Conservation (phyloP, 2,888 invertebrate genomes). For the Falcaria lacertinaria region DNA sequence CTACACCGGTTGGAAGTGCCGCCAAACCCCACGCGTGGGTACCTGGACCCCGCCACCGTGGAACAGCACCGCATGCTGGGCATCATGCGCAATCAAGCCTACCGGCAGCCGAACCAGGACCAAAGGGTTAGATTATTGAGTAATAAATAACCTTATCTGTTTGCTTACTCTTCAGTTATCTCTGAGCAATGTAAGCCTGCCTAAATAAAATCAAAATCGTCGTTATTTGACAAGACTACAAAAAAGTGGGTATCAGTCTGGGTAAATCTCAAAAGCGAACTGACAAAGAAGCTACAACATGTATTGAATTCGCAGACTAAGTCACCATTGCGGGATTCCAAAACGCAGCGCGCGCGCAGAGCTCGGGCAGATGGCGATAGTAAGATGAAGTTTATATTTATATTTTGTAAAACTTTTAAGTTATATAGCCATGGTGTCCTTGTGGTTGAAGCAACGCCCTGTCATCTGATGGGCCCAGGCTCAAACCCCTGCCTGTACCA, state of each 20-base stretch:
- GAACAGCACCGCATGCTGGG: slow-evolving; percentile 64
- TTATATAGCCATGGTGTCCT: too few species aligned
- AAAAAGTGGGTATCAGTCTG: too few species aligned
- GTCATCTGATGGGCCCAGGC: too few species aligned
- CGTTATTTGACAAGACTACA: too few species aligned
- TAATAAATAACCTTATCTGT: background rate
- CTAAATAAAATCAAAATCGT: too few species aligned
- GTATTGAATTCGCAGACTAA: slow-evolving; percentile 15
- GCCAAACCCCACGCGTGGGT: slow-evolving; percentile 45
- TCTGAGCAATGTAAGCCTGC: too few species aligned
- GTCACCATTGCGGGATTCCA: slow-evolving; percentile 12
- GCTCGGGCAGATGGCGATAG: slow-evolving; percentile 47
- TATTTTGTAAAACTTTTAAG: too few species aligned
- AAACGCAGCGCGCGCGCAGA: slow-evolving; percentile 21
- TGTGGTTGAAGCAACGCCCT: too few species aligned
- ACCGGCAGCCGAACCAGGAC: slow-evolving; percentile 23
- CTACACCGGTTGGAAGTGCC: slow-evolving; percentile 42
- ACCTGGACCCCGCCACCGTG: slow-evolving; percentile 51
- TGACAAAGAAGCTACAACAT: background rate
- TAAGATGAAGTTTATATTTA: slow-evolving; percentile 18
- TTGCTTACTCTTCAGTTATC: too few species aligned
- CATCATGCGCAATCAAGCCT: slow-evolving; percentile 40
- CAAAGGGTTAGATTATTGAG: slow-evolving; percentile 3
- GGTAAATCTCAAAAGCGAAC: too few species aligned
- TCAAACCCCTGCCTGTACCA: too few species aligned